Base-by-base conservation (phyloP, 2,888 invertebrate species). In the Agrochola circellaris region DNA sequence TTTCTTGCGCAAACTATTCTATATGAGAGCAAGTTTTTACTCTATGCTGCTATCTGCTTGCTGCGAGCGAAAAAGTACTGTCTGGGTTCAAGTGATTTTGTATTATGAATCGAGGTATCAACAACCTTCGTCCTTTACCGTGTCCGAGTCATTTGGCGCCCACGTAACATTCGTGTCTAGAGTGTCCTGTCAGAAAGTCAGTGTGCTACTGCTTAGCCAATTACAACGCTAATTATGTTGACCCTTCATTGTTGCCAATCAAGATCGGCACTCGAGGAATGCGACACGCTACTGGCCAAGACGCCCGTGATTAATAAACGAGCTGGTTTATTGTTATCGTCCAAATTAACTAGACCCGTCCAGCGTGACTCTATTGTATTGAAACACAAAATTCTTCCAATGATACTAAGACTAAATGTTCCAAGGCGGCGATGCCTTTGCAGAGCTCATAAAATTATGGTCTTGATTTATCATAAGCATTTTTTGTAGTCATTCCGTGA, bases 171-270 rank as follows among this genome's bases (percentile, higher is more conserved):
- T 88, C 64, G 73, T 79, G 64, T 81, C 66, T 74, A 65, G 66
- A 42, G 61, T 30, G 58, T 64, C 66, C 73, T 45, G 79, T 72
- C 80, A 64, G 73, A 71, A 81, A 71, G 70, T 68, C 66, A 79
- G 77, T 71, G 80, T 82, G 81, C 75, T 87, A 73, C 84, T 81
- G 56, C 45, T 65, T 64, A 75, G 51, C 56, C 88, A 89, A 89
- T 92, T 90, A 91, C 62, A 56, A 65, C 80, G 70, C 81, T 92
- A 91, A 91, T 92, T 89, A 88, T 88, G 88, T 92, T 93, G 93
- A 94, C 93, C 93, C 93, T 92, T 91, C 90, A 90, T 88, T 88
- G 83, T 90, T 90, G 89, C 91, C 92, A 93, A 94, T 93, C 91
- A 92, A 87, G 91, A 81, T 83, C 84, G 89, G 92, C 85, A 90